Conservation (phyloP, 2,888 invertebrate genomes). For the Pycnomerus fuliginosus region DNA sequence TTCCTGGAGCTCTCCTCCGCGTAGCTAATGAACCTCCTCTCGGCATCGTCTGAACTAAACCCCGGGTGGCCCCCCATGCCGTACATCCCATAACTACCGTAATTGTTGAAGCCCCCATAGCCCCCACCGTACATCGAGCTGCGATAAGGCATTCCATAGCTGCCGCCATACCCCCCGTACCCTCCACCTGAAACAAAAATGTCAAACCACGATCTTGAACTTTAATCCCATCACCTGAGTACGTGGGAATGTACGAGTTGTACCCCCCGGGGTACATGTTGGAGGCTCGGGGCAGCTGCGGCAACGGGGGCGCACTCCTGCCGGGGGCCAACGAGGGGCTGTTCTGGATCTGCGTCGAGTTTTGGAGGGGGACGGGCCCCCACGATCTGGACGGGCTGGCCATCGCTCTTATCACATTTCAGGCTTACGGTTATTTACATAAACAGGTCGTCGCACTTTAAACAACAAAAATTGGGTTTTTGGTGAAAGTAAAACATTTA, state of each 20-base stretch:
- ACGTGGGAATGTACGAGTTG: conserved; percentile 35
- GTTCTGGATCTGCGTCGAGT: conserved; percentile 33
- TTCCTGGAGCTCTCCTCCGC: conserved; percentile 90
- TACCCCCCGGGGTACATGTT: conserved; percentile 25
- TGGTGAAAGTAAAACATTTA: too few relatives aligned
- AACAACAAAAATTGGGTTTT: too few relatives aligned
- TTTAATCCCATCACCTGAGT: conserved; percentile 28
- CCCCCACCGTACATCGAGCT: conserved; percentile 39
- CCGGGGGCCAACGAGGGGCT: conserved; percentile 24
- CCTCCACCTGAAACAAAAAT: conserved; percentile 18
- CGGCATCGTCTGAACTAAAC: conserved; percentile 56
- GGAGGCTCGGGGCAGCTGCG: conserved; percentile 46
- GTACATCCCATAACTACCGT: conserved; percentile 50
- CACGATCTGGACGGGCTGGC: conserved; percentile 45
- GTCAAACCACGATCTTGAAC: not conserved
- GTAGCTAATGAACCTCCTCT: conserved; percentile 77
- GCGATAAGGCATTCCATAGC: conserved; percentile 40
- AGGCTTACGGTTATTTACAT: conserved; percentile 62
- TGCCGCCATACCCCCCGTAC: conserved; percentile 40
- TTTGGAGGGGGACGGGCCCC: conserved; percentile 39
- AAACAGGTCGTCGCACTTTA: conserved; percentile 67
- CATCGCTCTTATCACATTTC: conserved; percentile 31
- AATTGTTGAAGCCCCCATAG: conserved; percentile 43
- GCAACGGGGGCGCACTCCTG: conserved; percentile 44
- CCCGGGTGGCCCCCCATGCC: conserved; percentile 43